Base-by-base conservation (phyloP, 2,888 invertebrate species). In the Ennomos quercinarius region DNA sequence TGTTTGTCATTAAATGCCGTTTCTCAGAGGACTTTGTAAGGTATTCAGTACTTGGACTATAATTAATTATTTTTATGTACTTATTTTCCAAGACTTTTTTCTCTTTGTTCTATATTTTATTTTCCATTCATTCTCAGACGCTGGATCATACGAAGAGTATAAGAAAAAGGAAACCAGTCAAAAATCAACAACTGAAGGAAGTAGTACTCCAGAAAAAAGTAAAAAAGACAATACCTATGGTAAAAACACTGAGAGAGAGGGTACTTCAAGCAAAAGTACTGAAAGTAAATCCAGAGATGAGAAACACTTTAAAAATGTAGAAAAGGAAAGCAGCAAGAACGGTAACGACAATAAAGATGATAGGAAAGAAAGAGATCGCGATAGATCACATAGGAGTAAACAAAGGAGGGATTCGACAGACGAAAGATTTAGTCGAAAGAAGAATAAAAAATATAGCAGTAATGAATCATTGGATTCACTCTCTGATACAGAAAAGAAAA, bases 111-210 rank as follows among this genome's bases (percentile, higher is more conserved):
- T 17, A 55, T 68, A 56, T 41, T 72, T 81, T 70, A 13, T 78
- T 45, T 45, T 43, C n/a, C 10, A 37, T 27, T 49, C 11, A 47
- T 51, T 50, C 35, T 42, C 40, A 96, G 96, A 97, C 88, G 93
- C 94, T 3, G 94, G 93, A 37, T 95, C 95, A 67, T 97, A 94
- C 78, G 95, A 96, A 69, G 94, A 95, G 71, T 96, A 95, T 74
- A 95, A 95, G 72, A 93, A 81, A 67, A 92, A 84, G 47, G 90
- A 93, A 72, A 76, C 66, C 35, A 50, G 68, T 10, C 75, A 86
- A 69, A 71, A 87, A 74, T 59, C 86, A 71, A 65, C 81, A 69
- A 86, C 75, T 42, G 78, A 77, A 40, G 81, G 62, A 45, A 82
- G 78, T 61, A 9, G 11, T 41, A 38, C 9, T 83, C 84, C 10